Evolutionary conservation across 1,140 invertebrate species (phyloP), one percentile per base, ranked within the genome.

Genomic region (Ericerus pela): DNA sequence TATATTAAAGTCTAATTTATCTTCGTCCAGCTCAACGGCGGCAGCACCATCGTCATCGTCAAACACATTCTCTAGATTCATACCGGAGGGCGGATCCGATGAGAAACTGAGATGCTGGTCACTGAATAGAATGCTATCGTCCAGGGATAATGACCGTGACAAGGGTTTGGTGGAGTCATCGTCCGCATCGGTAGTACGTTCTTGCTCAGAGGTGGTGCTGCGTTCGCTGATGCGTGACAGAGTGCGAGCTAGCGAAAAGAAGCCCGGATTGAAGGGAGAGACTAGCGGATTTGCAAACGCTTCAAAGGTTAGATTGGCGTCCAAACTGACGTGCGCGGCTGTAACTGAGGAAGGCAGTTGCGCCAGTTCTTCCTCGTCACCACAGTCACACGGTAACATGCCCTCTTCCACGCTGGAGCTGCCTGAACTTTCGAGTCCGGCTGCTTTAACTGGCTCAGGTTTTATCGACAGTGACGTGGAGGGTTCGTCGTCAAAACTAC

Each of bases 151-250:
- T 5, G 84, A 86, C 53, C 83, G 75, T 3, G 79, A 80, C 29
- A 81, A 84, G 1, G 81, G 83, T 70, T 88, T 88, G 27, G 85
- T 86, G 0, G 85, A 85, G 43, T 67, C 61, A 68, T 88, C 85
- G 64, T 88, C 85, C 58, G 88, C 78, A 60, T 84, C 79, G 64
- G 81, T 84, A 2, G 78, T 75, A 64, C 75, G 73, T 51, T 80
- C 82, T 65, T 84, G 82, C 63, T 88, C 86, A 1, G 86, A 90
- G 14, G 85, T 85, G 8, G 86, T 89, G 58, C 85, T 88, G 22
- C 85, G 73, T 70, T 91, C 87, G 2, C 85, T 88, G 63, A 91
- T 91, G 53, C 86, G 72, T 1, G 85, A 89, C 18, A 90, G 72
- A 0, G 87, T 90, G 30, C 87, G 68, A 0, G 77, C 73, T 53